Evolutionary conservation across 30 jellyfish, hydroid and myxozoan genomes (phyloP).

Genomic region (Mastigias papua): DNA sequence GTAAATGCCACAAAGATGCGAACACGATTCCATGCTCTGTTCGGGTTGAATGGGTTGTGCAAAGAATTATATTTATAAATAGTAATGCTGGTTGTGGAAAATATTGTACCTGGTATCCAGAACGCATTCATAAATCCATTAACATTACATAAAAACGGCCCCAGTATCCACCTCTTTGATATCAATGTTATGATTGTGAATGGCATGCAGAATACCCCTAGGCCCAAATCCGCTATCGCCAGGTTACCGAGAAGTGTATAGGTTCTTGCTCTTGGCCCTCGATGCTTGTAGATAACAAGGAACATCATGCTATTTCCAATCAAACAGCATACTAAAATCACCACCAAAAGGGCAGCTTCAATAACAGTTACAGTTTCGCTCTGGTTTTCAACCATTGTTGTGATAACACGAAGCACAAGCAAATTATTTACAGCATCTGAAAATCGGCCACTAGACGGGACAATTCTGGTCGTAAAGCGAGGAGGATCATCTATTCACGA

Average conservation of each 20-base stretch:
- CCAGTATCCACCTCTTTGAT: conserved; percentile 52
- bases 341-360: conserved; percentile 36
- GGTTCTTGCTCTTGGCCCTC: conserved; percentile 46
- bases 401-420: too few species aligned
- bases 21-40: conserved; percentile 43
- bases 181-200: conserved; percentile 56
- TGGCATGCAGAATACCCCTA: conserved; percentile 69
- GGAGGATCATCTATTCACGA: too few species aligned
- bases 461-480: too few species aligned
- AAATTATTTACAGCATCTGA: too few species aligned
- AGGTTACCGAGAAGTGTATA: conserved; percentile 65
- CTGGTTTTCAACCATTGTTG: neutral
- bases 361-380: conserved; percentile 4
- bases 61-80: conserved; percentile 51
- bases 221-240: conserved; percentile 70
- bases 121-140: conserved; percentile 73
- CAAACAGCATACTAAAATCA: conserved; percentile 25
- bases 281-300: conserved; percentile 38
- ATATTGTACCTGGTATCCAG: conserved; percentile 75
- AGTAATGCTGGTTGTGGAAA: conserved; percentile 63
- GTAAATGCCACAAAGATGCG: conserved; percentile 42
- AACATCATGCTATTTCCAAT: conserved; percentile 71
- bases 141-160: conserved; percentile 37
- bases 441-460: too few species aligned
- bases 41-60: conserved; percentile 65